These are phyloP conservation scores for Heliothis peltigera DNA, from an alignment of 2,888 invertebrate genomes.

Conservation along the genomic window DNA sequence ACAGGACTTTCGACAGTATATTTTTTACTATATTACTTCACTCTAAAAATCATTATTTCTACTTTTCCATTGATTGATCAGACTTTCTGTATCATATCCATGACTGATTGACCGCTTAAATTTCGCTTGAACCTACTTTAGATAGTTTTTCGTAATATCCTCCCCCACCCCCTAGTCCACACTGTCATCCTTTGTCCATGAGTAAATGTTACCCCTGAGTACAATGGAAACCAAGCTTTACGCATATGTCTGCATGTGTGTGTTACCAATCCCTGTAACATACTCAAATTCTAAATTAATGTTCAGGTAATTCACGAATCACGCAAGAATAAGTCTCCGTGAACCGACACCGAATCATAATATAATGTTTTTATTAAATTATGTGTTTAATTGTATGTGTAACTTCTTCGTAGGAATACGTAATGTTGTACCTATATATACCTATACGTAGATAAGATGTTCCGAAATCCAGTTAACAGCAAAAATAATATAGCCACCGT, in stretches of 20 bases:
- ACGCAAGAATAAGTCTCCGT: conserved; percentile 1
- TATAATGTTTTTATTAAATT: not conserved
- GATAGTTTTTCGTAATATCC: conserved; percentile 8
- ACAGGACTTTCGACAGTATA: not conserved
- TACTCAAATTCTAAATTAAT: conserved; percentile 9
- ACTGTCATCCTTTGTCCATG: not conserved
- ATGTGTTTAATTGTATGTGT: not conserved
- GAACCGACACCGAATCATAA: conserved; percentile 7
- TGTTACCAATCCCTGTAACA: conserved; percentile 7
- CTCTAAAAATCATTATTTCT: too few relatives aligned
- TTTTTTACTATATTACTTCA: not conserved
- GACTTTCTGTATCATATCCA: too few relatives aligned
- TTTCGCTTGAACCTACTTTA: too few relatives aligned
- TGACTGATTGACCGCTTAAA: too few relatives aligned
- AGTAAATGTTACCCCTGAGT: not conserved
- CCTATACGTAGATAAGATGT: not conserved
- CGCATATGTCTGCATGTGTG: conserved; percentile 27
- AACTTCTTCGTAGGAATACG: not conserved
- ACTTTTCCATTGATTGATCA: too few relatives aligned
- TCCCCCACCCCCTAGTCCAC: not conserved
- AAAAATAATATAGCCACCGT: not conserved
- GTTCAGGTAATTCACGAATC: conserved; percentile 20
- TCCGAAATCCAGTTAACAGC: not conserved
- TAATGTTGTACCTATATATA: not conserved
- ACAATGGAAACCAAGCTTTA: conserved; percentile 20